Evolutionary conservation across 2,797 vertebrate genomes (phyloP), one percentile per base, ranked within the genome.

Genomic region (Distichodus sexfasciatus): DNA sequence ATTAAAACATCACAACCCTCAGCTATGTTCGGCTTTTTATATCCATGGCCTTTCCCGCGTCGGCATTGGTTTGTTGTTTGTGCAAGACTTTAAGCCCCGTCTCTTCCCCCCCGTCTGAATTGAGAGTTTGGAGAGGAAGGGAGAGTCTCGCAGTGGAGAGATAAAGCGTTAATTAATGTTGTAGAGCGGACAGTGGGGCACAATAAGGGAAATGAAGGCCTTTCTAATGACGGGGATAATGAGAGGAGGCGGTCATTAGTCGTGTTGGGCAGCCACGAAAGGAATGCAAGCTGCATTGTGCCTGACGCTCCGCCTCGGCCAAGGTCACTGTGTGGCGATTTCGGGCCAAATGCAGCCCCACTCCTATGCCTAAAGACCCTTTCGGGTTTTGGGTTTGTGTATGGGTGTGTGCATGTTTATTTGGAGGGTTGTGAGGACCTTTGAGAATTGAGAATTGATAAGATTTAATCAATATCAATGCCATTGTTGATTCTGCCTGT

Each of bases 201-300:
- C 64, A 68, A 69, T 65, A 60, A 36, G 38, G 64, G 23, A 71
- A 76, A 75, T 28, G 46, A 76, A 69, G 66, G 54, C 65, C 65
- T 29, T 24, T 74, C n/a, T 84, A 85, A 86, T 78, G 83, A 82
- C 72, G 78, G 81, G 67, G 57, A 72, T 86, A 84, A 90, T 78
- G 61, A 82, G 75, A 50, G 70, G 70, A 62, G 80, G 71, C 81
- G 65, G 72, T 85, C 79, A 81, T 84, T 81, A 84, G 54, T 64
- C n/a, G n/a, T n/a, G n/a, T n/a, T n/a, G n/a, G n/a, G 58, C 28
- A 23, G 74, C 74, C 75, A 71, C 72, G 69, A 76, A 74, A 69
- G 67, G 64, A 67, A 54, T 12, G 6, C 26, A 51, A 17, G 54
- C 54, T 17, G 24, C 48, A 17, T 77, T 66, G 61, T 65, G 36